Base-by-base conservation (phyloP, 2,113 vertebrate genomes). In the Hipposideros armiger region DNA sequence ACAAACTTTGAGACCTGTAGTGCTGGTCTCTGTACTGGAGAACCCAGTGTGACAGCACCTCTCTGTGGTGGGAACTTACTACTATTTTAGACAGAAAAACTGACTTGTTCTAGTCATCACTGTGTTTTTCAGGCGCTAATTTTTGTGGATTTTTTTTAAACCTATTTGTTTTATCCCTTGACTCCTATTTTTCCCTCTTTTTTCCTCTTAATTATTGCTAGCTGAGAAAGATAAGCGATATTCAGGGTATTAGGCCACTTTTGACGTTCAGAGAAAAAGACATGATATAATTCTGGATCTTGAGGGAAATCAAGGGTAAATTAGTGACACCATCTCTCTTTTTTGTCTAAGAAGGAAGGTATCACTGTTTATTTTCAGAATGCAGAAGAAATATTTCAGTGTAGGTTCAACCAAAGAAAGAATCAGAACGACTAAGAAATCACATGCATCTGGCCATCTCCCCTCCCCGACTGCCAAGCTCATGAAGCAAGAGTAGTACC, bases 1-100 rank as follows among this genome's bases (percentile, higher is more conserved):
- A 70, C 16, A 58, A 66, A 1, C 30, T 62, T 62, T 94, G 50
- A 89, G 28, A 83, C 54, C 15, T 60, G 0, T 0, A 50, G 9
- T 52, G 2, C 32, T 78, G 95, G 95, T 66, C 16, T 77, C 74
- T 26, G 22, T 70, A 56, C 45, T 62, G 45, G 42, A 20, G 40
- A 64, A 87, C 1, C 54, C 90, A 62, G 66, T n/a, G 32, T 84
- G 60, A 96, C 30, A 93, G 83, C 40, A 17, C 84, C 83, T 87
- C 87, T 90, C 87, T 60, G 83, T 97, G 93, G 73, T 83, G 24
- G 67, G 22, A 93, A 78, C 17, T n/a, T 11, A 66, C 66, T 95
- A 70, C 26, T 77, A 15, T 80, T 89, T 66, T 56, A 74, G 70
- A 86, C 9, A 90, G 47, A 64, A 90, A 90, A 89, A 47, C 5